Percentiles rank a stretch among this genome's conserved stretches.
Evolutionary conservation across 1,140 invertebrate species (phyloP).

Genomic region (Asbolus verrucosus): DNA sequence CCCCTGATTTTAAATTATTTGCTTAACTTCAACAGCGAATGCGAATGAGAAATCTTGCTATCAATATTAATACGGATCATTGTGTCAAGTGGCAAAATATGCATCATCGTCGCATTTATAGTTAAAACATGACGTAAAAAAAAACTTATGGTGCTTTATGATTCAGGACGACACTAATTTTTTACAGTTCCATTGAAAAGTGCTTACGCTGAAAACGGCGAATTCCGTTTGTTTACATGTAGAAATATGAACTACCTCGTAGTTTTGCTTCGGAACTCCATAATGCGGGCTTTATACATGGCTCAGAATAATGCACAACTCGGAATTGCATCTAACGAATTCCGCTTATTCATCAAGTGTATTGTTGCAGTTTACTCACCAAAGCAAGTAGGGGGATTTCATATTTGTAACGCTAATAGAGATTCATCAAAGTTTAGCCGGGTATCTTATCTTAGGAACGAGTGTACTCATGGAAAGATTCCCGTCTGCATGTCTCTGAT

Average conservation of each 20-base stretch:
- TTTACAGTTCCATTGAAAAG: too few relatives aligned
- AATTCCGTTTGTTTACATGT: not conserved
- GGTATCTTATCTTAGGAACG: conserved; percentile 3
- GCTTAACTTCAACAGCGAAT: too few relatives aligned
- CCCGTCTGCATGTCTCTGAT: conserved; percentile 22
- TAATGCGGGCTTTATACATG: not conserved
- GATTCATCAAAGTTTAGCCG: conserved; percentile 2
- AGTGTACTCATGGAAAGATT: not conserved
- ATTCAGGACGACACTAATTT: too few relatives aligned
- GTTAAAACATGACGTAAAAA: too few relatives aligned
- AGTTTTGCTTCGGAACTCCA: not conserved
- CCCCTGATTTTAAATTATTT: too few relatives aligned
- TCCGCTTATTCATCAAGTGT: not conserved
- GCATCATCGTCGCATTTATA: too few relatives aligned
- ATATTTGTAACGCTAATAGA: conserved; percentile 6
- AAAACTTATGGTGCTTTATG: too few relatives aligned
- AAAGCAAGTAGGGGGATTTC: not conserved
- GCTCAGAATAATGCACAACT: not conserved
- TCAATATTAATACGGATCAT: too few relatives aligned
- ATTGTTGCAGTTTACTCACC: not conserved
- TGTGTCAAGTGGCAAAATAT: too few relatives aligned
- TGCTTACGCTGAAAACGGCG: too few relatives aligned
- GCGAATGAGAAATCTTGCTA: too few relatives aligned
- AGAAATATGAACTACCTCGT: not conserved
- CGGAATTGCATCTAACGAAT: not conserved